Percentiles rank a stretch among this genome's conserved stretches.
Evolutionary conservation across 2,888 invertebrate species (phyloP).

Genomic region (Eumerus sabulonum): DNA sequence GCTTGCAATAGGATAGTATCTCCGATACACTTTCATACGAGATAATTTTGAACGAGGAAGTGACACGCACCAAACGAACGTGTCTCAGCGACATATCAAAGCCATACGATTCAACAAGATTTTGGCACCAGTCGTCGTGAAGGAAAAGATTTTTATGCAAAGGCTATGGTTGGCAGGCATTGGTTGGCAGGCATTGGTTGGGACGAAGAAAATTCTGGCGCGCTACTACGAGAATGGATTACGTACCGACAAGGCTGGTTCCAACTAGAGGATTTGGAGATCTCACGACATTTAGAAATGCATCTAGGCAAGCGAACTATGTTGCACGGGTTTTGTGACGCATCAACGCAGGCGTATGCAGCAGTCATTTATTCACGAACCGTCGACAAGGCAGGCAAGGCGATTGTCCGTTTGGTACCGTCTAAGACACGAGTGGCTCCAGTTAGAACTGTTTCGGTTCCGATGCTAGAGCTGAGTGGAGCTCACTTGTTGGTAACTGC

Average conservation of each 20-base stretch:
- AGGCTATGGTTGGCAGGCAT: slow-evolving; percentile 31
- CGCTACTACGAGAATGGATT: slow-evolving; percentile 10
- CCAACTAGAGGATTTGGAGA: slow-evolving; percentile 17
- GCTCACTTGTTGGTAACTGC: too few species aligned
- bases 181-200: slow-evolving; percentile 38
- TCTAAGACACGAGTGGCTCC: slow-evolving; percentile 17
- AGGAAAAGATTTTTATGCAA: slow-evolving; percentile 32
- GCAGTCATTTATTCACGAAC: slow-evolving; percentile 20
- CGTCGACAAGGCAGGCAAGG: slow-evolving; percentile 3
- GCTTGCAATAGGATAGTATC: slow-evolving; percentile 30
- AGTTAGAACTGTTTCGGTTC: neutral
- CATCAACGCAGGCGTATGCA: slow-evolving; percentile 17
- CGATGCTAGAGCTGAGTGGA: slow-evolving; percentile 7
- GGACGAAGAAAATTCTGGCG: slow-evolving; percentile 18
- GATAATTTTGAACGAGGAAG: slow-evolving; percentile 9
- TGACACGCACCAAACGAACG: slow-evolving; percentile 18
- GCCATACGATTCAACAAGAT: slow-evolving; percentile 26
- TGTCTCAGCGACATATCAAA: slow-evolving; percentile 31
- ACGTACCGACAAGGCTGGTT: slow-evolving; percentile 16
- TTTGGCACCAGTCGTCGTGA: slow-evolving; percentile 28
- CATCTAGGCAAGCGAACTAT: slow-evolving; percentile 21
- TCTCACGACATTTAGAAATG: slow-evolving; percentile 33
- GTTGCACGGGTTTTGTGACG: slow-evolving; percentile 28
- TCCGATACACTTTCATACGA: slow-evolving; percentile 25
- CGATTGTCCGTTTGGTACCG: slow-evolving; percentile 10